Conservation (phyloP, 1,140 invertebrate species). For the Danaus plexippus region DNA sequence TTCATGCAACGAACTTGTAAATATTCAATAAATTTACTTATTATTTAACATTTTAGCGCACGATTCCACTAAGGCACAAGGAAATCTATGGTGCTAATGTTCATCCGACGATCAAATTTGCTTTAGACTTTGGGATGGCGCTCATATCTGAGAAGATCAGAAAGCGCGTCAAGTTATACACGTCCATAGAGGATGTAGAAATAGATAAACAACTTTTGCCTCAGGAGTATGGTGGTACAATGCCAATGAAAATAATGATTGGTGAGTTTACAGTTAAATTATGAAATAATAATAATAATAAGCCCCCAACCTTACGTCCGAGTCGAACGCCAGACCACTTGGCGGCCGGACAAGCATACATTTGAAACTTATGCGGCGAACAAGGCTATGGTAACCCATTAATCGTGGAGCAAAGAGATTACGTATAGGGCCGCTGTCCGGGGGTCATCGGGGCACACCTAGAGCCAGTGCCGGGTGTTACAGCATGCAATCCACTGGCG, state of each 20-base stretch:
- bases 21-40: slow-evolving; percentile 3
- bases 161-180: slow-evolving; percentile 81
- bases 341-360: no score
- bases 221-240: slow-evolving; percentile 84
- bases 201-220: slow-evolving; percentile 80
- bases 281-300: no score
- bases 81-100: slow-evolving; percentile 85
- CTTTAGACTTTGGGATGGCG: slow-evolving; percentile 84
- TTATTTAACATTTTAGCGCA: slow-evolving; percentile 74
- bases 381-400: no score
- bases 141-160: slow-evolving; percentile 87
- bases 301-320: no score
- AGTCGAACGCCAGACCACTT: no score
- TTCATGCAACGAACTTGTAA: not conserved
- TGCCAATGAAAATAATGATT: slow-evolving; percentile 89
- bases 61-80: slow-evolving; percentile 88
- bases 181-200: slow-evolving; percentile 73
- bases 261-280: slow-evolving; percentile 61
- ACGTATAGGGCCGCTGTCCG: no score
- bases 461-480: no score
- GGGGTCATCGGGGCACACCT: no score
- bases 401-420: no score
- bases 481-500: no score
- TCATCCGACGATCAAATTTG: slow-evolving; percentile 83
- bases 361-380: no score